A percentile compares a stretch with the other conserved stretches of the same genome.
These are phyloP conservation scores for Calosoma granatense DNA, from an alignment of 1,140 invertebrate genomes.

Conservation along the genomic window DNA sequence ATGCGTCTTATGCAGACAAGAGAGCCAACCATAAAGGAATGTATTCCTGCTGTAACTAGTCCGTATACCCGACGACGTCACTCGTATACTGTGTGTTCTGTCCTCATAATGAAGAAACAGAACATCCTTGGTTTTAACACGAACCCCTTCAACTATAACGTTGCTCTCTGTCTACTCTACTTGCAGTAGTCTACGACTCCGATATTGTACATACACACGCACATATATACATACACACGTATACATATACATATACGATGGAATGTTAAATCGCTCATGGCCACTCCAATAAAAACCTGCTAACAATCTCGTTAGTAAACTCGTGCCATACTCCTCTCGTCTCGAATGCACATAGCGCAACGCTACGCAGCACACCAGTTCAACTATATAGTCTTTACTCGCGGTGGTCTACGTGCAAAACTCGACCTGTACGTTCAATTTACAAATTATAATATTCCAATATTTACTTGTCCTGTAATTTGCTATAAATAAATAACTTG, in stretches of 20 bases:
- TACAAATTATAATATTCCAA: background rate
- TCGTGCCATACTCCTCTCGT: background rate
- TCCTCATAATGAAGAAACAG: no score
- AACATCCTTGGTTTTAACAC: no score
- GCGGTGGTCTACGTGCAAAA: background rate
- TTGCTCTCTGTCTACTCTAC: no score
- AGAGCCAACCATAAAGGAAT: background rate
- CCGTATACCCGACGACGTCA: no score
- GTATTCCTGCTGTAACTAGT: no score
- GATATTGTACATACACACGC: slow-evolving; percentile 3
- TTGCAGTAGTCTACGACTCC: no score
- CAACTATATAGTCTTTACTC: background rate
- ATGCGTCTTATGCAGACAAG: background rate
- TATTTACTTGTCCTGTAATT: background rate
- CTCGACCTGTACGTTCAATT: background rate
- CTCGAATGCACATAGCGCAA: background rate
- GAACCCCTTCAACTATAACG: no score
- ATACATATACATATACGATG: slow-evolving; percentile 1
- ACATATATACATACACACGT: no score
- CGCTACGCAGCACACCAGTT: background rate
- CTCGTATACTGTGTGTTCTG: no score
- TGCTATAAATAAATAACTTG: background rate
- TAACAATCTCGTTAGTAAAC: slow-evolving; percentile 8
- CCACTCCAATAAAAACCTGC: slow-evolving; percentile 6
- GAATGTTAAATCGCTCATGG: slow-evolving; percentile 7